Base-by-base conservation (phyloP, 1,140 invertebrate species). In the Lutraria rhynchaena region DNA sequence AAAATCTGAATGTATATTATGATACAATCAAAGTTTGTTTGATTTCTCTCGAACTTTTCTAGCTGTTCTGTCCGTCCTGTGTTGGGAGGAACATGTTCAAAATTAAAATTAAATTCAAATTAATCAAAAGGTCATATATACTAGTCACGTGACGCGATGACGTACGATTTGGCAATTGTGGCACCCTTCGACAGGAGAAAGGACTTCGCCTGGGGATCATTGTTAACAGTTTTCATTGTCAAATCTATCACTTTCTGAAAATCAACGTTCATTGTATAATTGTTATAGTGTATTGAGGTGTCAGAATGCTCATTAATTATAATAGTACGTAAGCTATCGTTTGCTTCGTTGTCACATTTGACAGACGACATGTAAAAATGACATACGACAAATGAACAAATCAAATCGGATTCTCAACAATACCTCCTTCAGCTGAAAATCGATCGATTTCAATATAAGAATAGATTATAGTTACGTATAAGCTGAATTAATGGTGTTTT, bases 231-330 rank as follows among this genome's bases (percentile, higher is more conserved):
- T 35, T 46, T 22, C 13, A 17, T 46, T 67, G 44, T 67, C 63
- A 49, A 67, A 67, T 67, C 13, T 46, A 67, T 67, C 63, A 67
- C 41, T 67, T 67, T 67, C 63, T 46, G 29, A n/a, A n/a, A 49
- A 41, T 67, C 41, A 67, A 51, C 44, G 27, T 19, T 55, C 46
- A 49, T 46, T 27, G 24, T 5, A 13, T 29, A 49, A 27, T 1
- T 29, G 35, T 9, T 31, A 49, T 41, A 7, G 15, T 41, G 37
- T 41, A 41, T 41, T 41, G 33, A 67, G 22, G 41, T 67, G 63
- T 67, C 63, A 31, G 31, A 31, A 31, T 4, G 37, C n/a, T 67
- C 63, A 46, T 49, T 67, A 67, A 27, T 3, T 37, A 41, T 44
- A 67, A 57, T 19, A 41, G 37, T 41, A 41, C 37, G 37, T 41